Percentiles rank a stretch among this genome's conserved stretches.
Conservation (phyloP, 2,888 invertebrate species). For the Crossocerus cetratus region DNA sequence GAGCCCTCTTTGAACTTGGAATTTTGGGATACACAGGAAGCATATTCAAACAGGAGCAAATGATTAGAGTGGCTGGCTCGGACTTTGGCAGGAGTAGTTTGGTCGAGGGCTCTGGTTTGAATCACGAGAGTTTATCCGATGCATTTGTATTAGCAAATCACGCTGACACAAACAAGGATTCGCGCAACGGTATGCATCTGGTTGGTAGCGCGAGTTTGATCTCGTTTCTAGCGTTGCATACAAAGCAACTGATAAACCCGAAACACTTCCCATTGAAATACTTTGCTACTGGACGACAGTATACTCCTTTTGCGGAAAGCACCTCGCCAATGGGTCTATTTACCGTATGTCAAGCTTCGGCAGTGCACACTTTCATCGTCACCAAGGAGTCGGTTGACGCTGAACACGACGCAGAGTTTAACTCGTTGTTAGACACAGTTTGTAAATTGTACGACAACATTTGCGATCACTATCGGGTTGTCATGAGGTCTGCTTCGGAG, state of each 20-base stretch:
- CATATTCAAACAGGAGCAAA: constrained; percentile 78
- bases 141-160: constrained; percentile 82
- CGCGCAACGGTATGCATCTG: constrained; percentile 83
- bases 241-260: constrained; percentile 82
- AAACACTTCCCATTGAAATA: constrained; percentile 84
- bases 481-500: constrained; percentile 81
- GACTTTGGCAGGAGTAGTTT: constrained; percentile 88
- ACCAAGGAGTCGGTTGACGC: constrained; percentile 75
- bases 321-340: constrained; percentile 79
- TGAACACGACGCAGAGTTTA: constrained; percentile 79
- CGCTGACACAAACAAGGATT: constrained; percentile 78
- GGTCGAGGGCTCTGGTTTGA: constrained; percentile 84
- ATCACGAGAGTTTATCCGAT: constrained; percentile 79
- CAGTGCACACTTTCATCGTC: constrained; percentile 82
- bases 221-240: constrained; percentile 86
- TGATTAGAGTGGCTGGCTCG: constrained; percentile 84
- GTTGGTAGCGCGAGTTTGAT: constrained; percentile 86
- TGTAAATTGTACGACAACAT: constrained; percentile 82
- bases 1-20: constrained; percentile 85
- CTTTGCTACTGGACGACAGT: constrained; percentile 85
- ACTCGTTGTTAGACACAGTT: constrained; percentile 79
- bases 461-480: constrained; percentile 83
- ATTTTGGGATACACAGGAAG: constrained; percentile 76
- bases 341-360: constrained; percentile 84
- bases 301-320: constrained; percentile 78